phyloP scores from a whole-genome alignment of 2,888 invertebrate genomes.

The Aethes cnicana region DNA sequence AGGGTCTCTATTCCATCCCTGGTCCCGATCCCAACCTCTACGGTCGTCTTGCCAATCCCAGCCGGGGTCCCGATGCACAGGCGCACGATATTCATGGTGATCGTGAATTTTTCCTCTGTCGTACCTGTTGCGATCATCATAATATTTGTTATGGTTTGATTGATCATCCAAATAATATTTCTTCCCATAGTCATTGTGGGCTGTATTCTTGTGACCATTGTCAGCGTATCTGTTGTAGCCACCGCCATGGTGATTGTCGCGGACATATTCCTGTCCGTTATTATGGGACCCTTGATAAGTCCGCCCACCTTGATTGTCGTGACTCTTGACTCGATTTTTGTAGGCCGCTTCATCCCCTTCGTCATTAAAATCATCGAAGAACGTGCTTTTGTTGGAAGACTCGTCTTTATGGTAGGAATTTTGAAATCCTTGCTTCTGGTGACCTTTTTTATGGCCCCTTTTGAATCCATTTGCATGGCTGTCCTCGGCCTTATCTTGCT shows the following conservation, averaged over 20 bases:
- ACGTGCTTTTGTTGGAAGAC: slow-evolving; percentile 86
- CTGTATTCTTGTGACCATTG: slow-evolving; percentile 63
- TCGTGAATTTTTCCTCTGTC: slow-evolving; percentile 65
- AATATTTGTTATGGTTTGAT: slow-evolving; percentile 67
- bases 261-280: slow-evolving; percentile 65
- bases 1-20: slow-evolving; percentile 32
- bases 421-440: slow-evolving; percentile 86
- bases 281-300: slow-evolving; percentile 70
- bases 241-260: slow-evolving; percentile 66
- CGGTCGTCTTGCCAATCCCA: slow-evolving; percentile 63
- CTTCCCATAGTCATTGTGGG: slow-evolving; percentile 68
- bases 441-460: slow-evolving; percentile 85
- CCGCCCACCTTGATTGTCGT: slow-evolving; percentile 68
- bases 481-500: slow-evolving; percentile 73
- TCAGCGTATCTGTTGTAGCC: slow-evolving; percentile 69
- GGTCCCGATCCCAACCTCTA: slow-evolving; percentile 51
- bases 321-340: slow-evolving; percentile 64
- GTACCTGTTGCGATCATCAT: slow-evolving; percentile 62
- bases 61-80: slow-evolving; percentile 53
- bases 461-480: slow-evolving; percentile 67
- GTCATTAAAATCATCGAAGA: slow-evolving; percentile 84
- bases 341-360: slow-evolving; percentile 74
- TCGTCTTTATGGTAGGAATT: slow-evolving; percentile 88
- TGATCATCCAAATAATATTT: slow-evolving; percentile 74
- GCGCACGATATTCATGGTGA: slow-evolving; percentile 56